Conservation (phyloP, 2,797 vertebrate genomes). For the Fistularia commersonii region DNA sequence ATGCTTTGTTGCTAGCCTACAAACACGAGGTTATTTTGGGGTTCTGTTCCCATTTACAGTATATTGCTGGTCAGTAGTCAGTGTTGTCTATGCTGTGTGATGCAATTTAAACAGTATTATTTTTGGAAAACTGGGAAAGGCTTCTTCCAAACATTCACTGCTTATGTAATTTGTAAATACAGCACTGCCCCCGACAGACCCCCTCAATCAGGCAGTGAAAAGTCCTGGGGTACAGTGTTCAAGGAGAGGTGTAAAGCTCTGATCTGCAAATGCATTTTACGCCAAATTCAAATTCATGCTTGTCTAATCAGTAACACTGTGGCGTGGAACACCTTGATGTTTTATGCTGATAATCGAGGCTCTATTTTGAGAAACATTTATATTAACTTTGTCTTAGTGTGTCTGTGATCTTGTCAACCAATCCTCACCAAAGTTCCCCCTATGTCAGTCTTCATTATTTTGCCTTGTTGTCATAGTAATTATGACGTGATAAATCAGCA, state of each 20-base stretch:
- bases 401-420: conserved; percentile 7
- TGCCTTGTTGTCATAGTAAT: no score
- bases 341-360: conserved; percentile 9
- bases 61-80: no score
- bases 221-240: conserved; percentile 19
- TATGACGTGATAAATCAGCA: no score
- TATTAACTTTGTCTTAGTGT: conserved; percentile 7
- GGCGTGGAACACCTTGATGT: conserved; percentile 26
- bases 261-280: conserved; percentile 38
- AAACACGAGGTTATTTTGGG: no score
- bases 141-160: neutral
- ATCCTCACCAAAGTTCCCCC: neutral
- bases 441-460: neutral
- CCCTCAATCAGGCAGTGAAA: conserved; percentile 37
- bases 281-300: conserved; percentile 24
- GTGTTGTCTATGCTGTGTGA: no score
- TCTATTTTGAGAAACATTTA: conserved; percentile 42
- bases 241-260: conserved; percentile 27
- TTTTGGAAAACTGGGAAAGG: no score
- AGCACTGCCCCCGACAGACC: conserved; percentile 56
- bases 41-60: no score
- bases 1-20: no score
- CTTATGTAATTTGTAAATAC: conserved; percentile 27
- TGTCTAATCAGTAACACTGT: conserved; percentile 5
- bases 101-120: no score